Conservation (phyloP, 2,113 vertebrate species). For the Boulengeromyrus knoepffleri region DNA sequence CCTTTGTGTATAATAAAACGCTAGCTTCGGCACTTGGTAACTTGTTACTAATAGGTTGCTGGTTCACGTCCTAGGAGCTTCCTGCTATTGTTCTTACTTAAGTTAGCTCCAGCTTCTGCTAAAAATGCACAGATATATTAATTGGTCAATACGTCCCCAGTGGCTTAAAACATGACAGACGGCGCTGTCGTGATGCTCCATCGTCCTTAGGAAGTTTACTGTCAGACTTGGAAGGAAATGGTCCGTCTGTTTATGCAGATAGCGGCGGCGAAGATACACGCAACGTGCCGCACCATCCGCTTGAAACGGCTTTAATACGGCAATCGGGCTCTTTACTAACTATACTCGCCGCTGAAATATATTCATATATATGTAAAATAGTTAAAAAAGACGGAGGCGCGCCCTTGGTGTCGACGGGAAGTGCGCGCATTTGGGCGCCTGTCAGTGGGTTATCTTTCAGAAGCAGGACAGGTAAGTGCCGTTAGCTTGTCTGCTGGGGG, state of each 20-base stretch:
- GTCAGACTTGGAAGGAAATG: neutral
- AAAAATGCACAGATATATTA: neutral
- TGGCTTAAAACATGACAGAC: neutral
- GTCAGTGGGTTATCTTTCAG: neutral
- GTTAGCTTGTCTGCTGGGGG: neutral
- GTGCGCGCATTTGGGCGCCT: neutral
- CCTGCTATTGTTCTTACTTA: neutral
- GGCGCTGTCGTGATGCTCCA: neutral
- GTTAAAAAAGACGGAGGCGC: neutral
- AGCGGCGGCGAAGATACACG: neutral
- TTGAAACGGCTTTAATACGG: neutral
- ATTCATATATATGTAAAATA: neutral
- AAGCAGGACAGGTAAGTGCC: neutral
- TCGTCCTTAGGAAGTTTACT: neutral
- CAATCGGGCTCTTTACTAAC: neutral
- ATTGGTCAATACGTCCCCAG: neutral
- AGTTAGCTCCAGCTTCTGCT: neutral
- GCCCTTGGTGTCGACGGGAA: neutral
- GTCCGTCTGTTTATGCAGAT: neutral
- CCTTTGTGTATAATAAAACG: neutral
- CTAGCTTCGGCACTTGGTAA: neutral
- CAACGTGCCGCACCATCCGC: neutral
- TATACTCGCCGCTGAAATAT: neutral
- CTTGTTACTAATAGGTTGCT: neutral
- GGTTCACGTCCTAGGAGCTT: neutral